A percentile compares a stretch with the other conserved stretches of the same genome.
These are phyloP conservation scores for Alcis repandata DNA, from an alignment of 2,888 invertebrate species.

Conservation along the genomic window DNA sequence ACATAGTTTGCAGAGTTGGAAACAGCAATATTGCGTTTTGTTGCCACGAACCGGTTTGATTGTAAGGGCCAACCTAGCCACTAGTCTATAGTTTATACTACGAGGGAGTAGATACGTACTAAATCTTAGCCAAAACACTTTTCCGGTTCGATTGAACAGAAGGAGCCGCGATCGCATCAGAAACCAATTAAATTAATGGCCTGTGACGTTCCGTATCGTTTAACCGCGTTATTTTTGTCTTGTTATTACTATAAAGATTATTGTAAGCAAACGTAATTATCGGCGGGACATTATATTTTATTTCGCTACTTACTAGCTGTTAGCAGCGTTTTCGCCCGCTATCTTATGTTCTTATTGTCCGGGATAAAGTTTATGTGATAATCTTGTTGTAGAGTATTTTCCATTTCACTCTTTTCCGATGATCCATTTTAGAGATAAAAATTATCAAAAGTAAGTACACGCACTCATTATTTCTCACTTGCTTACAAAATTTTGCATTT, in stretches of 20 bases:
- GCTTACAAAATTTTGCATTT: too few species aligned
- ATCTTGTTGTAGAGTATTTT: too few species aligned
- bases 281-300: background rate
- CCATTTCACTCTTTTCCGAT: too few species aligned
- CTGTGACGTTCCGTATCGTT: conserved; percentile 22
- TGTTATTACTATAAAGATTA: conserved; percentile 10
- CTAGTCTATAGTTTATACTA: background rate
- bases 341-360: too few species aligned
- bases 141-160: conserved; percentile 17
- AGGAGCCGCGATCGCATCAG: conserved; percentile 28
- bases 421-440: too few species aligned
- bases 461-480: too few species aligned
- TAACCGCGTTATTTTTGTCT: conserved; percentile 21
- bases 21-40: too few species aligned
- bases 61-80: background rate
- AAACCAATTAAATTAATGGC: conserved; percentile 33
- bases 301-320: background rate
- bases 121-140: conserved; percentile 23
- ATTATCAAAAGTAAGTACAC: too few species aligned
- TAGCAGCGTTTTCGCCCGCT: too few species aligned
- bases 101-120: background rate
- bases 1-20: too few species aligned
- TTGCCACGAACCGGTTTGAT: background rate
- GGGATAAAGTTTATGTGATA: too few species aligned
- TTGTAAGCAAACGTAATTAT: conserved; percentile 1